A percentile compares a stretch with the other conserved stretches of the same genome.
Evolutionary conservation across 2,797 vertebrate species (phyloP).

Genomic region (Hemibagrus guttatus): DNA sequence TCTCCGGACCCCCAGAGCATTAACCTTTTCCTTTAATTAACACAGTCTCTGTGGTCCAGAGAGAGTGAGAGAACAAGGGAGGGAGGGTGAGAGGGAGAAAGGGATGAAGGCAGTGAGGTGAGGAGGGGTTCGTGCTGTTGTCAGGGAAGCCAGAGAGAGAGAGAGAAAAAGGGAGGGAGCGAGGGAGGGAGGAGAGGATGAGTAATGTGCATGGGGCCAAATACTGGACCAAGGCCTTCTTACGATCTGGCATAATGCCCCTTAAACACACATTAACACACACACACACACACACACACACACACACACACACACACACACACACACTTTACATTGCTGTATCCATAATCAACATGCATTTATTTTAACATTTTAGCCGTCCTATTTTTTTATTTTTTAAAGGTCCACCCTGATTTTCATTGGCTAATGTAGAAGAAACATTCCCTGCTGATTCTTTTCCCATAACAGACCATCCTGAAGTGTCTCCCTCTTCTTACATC

Average conservation of each 20-base stretch:
- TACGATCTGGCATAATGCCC: constrained; percentile 68
- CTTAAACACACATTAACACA: constrained; percentile 56
- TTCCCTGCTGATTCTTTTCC: no score
- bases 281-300: constrained; percentile 49
- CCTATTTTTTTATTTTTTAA: background rate
- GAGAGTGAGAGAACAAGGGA: constrained; percentile 60
- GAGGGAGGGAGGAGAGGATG: constrained; percentile 63
- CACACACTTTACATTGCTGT: constrained; percentile 17
- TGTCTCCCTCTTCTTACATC: no score
- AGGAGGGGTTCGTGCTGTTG: constrained; percentile 53
- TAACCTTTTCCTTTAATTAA: constrained; percentile 84
- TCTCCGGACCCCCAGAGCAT: constrained; percentile 68
- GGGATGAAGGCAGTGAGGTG: constrained; percentile 65
- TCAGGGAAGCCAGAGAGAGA: constrained; percentile 48
- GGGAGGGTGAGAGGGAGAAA: constrained; percentile 22
- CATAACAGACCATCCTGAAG: no score
- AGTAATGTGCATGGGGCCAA: constrained; percentile 72
- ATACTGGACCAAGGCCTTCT: constrained; percentile 64
- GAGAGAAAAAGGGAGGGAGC: constrained; percentile 35
- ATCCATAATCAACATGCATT: background rate
- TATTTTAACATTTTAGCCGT: background rate
- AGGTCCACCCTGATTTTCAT: background rate
- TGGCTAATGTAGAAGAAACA: background rate
- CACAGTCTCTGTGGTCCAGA: constrained; percentile 71
- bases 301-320: constrained; percentile 40